phyloP scores from a whole-genome alignment of 2,888 invertebrate species.

The Exocentrus adspersus region DNA sequence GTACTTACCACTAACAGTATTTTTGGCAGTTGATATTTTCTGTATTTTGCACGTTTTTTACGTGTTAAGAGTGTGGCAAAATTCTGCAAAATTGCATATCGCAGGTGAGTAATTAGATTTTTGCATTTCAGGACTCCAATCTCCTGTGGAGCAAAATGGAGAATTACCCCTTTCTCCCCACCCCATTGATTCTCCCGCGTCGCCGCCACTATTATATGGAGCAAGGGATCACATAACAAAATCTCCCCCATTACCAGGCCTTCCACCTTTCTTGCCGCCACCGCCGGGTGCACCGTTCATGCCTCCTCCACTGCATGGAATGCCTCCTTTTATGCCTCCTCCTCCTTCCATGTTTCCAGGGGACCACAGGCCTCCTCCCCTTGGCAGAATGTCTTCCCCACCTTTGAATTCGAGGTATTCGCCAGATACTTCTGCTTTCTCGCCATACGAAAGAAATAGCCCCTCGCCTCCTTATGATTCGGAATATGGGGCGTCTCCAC shows the following conservation, averaged over 20 bases:
- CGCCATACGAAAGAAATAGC: conserved; percentile 70
- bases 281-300: conserved; percentile 75
- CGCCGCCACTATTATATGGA: conserved; percentile 62
- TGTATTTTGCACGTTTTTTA: too few relatives aligned
- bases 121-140: conserved; percentile 64
- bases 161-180: conserved; percentile 64
- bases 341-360: conserved; percentile 62
- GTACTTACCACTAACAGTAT: too few relatives aligned
- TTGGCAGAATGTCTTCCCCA: conserved; percentile 69
- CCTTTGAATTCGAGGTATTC: conserved; percentile 67
- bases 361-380: conserved; percentile 67
- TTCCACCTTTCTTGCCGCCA: conserved; percentile 72
- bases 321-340: conserved; percentile 64
- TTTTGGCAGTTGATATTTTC: too few relatives aligned
- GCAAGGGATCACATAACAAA: conserved; percentile 60
- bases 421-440: conserved; percentile 62
- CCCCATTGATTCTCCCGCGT: conserved; percentile 63
- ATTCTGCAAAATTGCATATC: too few relatives aligned
- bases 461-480: conserved; percentile 70
- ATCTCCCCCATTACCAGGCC: conserved; percentile 65
- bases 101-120: neutral
- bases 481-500: conserved; percentile 74
- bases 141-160: conserved; percentile 67
- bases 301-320: conserved; percentile 64
- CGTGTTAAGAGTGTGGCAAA: too few relatives aligned